These are phyloP conservation scores for Melinopterus prodromus DNA, from an alignment of 2,888 invertebrate genomes.

Conservation along the genomic window DNA sequence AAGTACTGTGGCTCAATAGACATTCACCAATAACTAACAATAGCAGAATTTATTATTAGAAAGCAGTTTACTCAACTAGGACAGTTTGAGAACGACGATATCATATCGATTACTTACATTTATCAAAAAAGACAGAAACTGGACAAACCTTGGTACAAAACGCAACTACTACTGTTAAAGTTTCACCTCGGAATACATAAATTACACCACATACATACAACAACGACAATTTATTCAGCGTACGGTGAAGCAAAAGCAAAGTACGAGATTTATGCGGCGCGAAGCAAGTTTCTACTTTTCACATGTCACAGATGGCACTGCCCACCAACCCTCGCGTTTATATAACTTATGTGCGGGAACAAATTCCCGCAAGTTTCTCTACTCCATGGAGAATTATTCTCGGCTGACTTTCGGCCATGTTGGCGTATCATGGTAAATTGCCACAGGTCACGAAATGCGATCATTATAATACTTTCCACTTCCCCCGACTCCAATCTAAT, in stretches of 20 bases:
- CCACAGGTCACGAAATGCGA: conserved; percentile 43
- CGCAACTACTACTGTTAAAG: neutral
- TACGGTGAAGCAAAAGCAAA: neutral
- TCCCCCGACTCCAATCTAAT: conserved; percentile 41
- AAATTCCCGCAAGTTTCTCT: neutral
- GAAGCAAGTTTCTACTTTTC: neutral
- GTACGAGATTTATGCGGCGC: neutral
- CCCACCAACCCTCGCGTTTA: neutral
- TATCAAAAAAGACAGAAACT: neutral
- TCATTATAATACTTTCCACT: conserved; percentile 44
- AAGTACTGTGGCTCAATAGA: neutral
- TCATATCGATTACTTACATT: neutral
- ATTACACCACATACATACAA: neutral
- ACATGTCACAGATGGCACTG: neutral
- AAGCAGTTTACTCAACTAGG: neutral
- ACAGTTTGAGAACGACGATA: neutral
- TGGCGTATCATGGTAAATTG: conserved; percentile 27
- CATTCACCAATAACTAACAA: neutral
- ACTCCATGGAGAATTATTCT: neutral
- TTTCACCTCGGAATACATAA: neutral
- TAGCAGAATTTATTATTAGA: neutral
- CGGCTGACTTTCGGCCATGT: neutral
- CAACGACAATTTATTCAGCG: neutral
- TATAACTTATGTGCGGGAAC: neutral
- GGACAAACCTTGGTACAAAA: neutral